Evolutionary conservation across 2,888 invertebrate genomes (phyloP), one percentile per base, ranked within the genome.

Genomic region (Escarpia spicata): DNA sequence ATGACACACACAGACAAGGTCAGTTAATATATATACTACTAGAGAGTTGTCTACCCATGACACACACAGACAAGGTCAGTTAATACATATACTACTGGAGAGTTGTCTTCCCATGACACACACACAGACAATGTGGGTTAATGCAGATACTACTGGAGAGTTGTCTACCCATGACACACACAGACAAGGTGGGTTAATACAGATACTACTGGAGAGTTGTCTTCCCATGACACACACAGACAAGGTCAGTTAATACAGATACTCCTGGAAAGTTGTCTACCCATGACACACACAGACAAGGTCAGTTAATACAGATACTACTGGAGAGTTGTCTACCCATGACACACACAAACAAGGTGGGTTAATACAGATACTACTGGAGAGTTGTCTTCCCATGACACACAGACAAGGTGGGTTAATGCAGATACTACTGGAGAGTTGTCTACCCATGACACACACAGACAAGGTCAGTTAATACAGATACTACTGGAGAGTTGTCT

Each of bases 51-150:
- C n/a, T n/a, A n/a, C n/a, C n/a, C n/a, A n/a, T n/a, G n/a, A n/a
- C n/a, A n/a, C n/a, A n/a, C n/a, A n/a, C n/a, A n/a, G n/a, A n/a
- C n/a, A n/a, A n/a, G n/a, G n/a, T n/a, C n/a, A n/a, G n/a, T n/a
- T n/a, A n/a, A n/a, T n/a, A n/a, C 99, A 99, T 97, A 98, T 99
- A 95, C 97, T 99, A 93, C 97, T 99, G 91, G 99, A 99, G 97
- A 98, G 98, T 8, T 98, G 99, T 96, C 97, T 98, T 91, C 98
- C 98, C 96, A 98, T 97, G 92, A n/a, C n/a, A 97, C 98, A 93
- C 98, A 98, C 10, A n/a, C 43, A 52, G 93, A 92, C 45, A 43
- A 90, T 37, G 93, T 93, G 19, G 9, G 90, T 75, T 92, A 37
- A n/a, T 58, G 12, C 2, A 92, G n/a, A 10, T 12, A 58, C 1